These are phyloP conservation scores for Heterodera schachtii DNA, from an alignment of 1,140 invertebrate genomes.

Conservation along the genomic window DNA sequence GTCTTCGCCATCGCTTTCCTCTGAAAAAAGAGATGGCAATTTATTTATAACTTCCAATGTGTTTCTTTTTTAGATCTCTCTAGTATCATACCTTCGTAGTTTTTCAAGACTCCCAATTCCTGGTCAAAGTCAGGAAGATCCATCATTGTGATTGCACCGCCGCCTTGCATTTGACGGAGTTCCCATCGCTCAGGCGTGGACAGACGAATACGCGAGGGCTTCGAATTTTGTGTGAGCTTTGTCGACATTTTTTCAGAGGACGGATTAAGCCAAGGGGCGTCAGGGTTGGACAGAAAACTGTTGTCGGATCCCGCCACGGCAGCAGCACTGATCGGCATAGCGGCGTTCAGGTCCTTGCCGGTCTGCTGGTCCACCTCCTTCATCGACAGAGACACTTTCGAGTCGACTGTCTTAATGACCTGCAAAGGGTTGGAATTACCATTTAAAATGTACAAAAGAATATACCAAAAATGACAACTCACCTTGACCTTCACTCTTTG, in stretches of 20 bases:
- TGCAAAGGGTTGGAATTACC: conserved; percentile 65
- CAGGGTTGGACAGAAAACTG: conserved; percentile 71
- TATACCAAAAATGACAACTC: conserved; percentile 28
- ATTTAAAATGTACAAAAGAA: no score
- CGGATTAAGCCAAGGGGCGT: conserved; percentile 67
- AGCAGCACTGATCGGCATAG: conserved; percentile 67
- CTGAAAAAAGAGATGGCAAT: no score
- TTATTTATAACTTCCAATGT: no score
- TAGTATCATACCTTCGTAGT: conserved; percentile 68
- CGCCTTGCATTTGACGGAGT: conserved; percentile 69
- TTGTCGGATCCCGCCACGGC: conserved; percentile 43
- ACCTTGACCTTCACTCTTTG: conserved; percentile 82
- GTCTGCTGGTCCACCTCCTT: conserved; percentile 93
- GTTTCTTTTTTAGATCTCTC: no score
- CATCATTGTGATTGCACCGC: conserved; percentile 67
- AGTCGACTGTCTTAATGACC: conserved; percentile 80
- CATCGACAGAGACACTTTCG: conserved; percentile 87
- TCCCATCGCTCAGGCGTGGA: conserved; percentile 89
- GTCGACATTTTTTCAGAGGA: conserved; percentile 73
- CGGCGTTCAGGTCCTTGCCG: conserved; percentile 90
- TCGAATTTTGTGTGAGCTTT: conserved; percentile 69
- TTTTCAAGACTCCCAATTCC: conserved; percentile 68
- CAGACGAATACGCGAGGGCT: conserved; percentile 74
- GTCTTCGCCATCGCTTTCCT: conserved; percentile 81
- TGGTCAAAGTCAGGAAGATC: conserved; percentile 71